Evolutionary conservation across 2,797 vertebrate genomes (phyloP), one percentile per base, ranked within the genome.

Genomic region (Pseudomugil tenellus): DNA sequence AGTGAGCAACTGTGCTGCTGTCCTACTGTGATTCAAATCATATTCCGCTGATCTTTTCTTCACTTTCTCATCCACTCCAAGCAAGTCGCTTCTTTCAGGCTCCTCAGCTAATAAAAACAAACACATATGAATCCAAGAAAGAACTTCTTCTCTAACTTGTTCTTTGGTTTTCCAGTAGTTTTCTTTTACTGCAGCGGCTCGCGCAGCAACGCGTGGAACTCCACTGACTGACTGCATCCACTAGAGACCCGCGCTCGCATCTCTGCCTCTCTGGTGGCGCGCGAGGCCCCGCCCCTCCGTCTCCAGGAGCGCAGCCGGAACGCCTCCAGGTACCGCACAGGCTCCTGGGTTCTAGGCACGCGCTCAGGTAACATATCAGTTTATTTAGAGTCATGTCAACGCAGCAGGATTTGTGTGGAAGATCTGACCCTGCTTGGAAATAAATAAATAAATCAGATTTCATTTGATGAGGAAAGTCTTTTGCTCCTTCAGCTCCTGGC

Each of bases 21-120:
- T 35, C 25, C 49, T 3, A 3, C 17, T 3, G 19, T 49, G 37
- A 46, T 12, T 90, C 77, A 91, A 76, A 89, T 77, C 91, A 91
- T 87, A 60, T 74, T 80, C 79, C 68, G 39, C 64, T 16, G 32
- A 16, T 64, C n/a, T 62, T 46, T 19, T 54, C 54, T 65, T 58
- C 11, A 72, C 73, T 72, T 73, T 78, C 28, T 68, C 82, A 75
- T 79, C 26, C 63, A 81, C 25, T 77, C 76, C 72, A 35, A 61
- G 70, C 3, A 37, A 26, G 21, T 54, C 70, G 54, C 34, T 48
- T 37, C 34, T 63, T 19, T 39, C 46, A n/a, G 48, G 32, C 51
- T 11, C 58, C 53, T 19, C 17, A 12, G 4, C 5, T 10, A 17
- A 9, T 13, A 35, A 35, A 9, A 16, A 5, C 6, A 55, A 53